Percentiles rank a stretch among this genome's conserved stretches.
These are phyloP conservation scores for Pao palembangensis DNA, from an alignment of 2,113 vertebrate species.

Conservation along the genomic window DNA sequence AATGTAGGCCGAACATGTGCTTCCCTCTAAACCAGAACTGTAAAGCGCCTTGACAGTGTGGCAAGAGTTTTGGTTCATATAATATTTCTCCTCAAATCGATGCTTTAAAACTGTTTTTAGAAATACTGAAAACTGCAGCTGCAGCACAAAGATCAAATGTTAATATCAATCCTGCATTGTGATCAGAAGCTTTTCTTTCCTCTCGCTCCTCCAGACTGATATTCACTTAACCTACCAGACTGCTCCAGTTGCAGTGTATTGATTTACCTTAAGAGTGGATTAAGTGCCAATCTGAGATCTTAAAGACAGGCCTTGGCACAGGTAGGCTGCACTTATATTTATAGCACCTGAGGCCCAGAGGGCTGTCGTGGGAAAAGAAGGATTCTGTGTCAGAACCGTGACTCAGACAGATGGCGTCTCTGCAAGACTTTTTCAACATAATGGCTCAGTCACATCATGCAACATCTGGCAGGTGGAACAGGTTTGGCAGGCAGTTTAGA, in stretches of 20 bases:
- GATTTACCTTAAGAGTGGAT: background rate
- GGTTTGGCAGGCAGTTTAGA: background rate
- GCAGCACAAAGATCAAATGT: background rate
- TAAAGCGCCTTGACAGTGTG: background rate
- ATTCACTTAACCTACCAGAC: conserved; percentile 12
- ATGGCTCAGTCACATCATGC: conserved; percentile 10
- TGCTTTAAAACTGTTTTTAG: background rate
- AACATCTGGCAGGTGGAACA: conserved; percentile 13
- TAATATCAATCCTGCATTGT: background rate
- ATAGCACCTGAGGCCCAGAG: no score
- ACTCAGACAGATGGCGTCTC: conserved; percentile 10
- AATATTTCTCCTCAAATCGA: background rate
- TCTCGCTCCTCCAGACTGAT: no score
- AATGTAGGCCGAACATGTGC: conserved; percentile 29
- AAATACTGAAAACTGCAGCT: background rate
- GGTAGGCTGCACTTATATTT: background rate
- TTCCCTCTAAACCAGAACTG: conserved; percentile 18
- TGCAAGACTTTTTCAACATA: conserved; percentile 12
- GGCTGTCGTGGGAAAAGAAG: conserved; percentile 1
- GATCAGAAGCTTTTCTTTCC: no score
- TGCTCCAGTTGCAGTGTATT: background rate
- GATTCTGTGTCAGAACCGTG: conserved; percentile 29
- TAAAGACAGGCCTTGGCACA: background rate
- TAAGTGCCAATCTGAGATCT: conserved; percentile 11
- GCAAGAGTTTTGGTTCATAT: background rate